Conservation (phyloP, 2,113 vertebrate species). For the Gobiocypris rarus region DNA sequence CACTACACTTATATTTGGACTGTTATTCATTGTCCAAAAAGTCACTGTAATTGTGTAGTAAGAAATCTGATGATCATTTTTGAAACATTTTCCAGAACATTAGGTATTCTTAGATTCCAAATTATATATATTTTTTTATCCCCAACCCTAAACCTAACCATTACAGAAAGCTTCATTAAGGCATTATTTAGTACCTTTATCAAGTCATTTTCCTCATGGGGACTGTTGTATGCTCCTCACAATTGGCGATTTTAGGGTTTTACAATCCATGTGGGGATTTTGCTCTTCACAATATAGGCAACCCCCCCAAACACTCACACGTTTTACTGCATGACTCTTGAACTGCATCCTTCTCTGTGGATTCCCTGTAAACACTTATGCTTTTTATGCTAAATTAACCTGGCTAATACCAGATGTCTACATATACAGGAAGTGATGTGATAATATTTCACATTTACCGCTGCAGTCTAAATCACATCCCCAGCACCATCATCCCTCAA, state of each 20-base stretch:
- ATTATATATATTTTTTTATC: neutral
- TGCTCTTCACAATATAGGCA: neutral
- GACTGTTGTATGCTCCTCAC: conserved; percentile 14
- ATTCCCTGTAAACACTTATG: neutral
- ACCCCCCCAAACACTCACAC: neutral
- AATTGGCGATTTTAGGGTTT: conserved; percentile 20
- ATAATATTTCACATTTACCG: conserved; percentile 39
- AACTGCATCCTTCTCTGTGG: neutral
- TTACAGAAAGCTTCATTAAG: neutral
- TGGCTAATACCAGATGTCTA: conserved; percentile 39
- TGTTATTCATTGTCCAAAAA: neutral
- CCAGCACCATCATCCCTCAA: conserved; percentile 25
- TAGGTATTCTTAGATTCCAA: neutral
- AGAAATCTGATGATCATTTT: neutral
- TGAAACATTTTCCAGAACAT: neutral
- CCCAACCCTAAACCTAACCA: neutral
- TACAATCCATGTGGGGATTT: conserved; percentile 32
- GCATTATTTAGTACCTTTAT: conserved; percentile 40
- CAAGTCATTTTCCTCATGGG: neutral
- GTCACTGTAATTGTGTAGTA: neutral
- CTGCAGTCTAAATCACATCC: neutral
- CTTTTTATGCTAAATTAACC: conserved; percentile 48
- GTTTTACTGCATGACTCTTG: neutral
- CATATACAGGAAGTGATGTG: conserved; percentile 20
- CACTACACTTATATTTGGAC: neutral